These are phyloP conservation scores for Catocala nupta DNA, from an alignment of 2,888 invertebrate genomes.

Conservation along the genomic window DNA sequence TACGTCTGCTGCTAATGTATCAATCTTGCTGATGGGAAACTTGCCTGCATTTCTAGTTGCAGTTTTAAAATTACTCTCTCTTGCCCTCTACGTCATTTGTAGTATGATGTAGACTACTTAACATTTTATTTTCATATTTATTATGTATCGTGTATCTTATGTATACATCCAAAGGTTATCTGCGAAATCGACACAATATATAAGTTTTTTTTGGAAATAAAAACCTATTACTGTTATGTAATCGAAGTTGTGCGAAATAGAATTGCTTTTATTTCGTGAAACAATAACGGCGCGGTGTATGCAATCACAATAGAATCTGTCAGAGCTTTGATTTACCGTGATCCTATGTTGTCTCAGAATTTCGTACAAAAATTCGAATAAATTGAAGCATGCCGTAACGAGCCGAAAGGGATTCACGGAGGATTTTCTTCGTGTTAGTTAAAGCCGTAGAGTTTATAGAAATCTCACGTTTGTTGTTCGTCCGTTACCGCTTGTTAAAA, in stretches of 20 bases:
- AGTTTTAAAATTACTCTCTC: constrained; percentile 13
- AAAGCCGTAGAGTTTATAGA: constrained; percentile 65
- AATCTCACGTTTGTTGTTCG: constrained; percentile 60
- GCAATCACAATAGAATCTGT: constrained; percentile 37
- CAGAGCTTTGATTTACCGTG: constrained; percentile 25
- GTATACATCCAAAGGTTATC: too few relatives aligned
- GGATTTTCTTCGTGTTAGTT: constrained; percentile 59
- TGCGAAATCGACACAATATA: neutral
- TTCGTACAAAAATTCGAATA: constrained; percentile 47
- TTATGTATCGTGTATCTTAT: too few relatives aligned
- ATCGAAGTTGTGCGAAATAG: constrained; percentile 29
- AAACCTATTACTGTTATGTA: constrained; percentile 32
- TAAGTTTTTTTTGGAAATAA: constrained; percentile 20
- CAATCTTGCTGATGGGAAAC: constrained; percentile 69
- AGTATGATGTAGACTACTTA: too few relatives aligned
- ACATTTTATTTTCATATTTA: too few relatives aligned
- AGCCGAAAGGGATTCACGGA: constrained; percentile 62
- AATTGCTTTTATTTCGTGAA: constrained; percentile 37
- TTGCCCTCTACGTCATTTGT: neutral
- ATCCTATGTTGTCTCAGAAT: constrained; percentile 19
- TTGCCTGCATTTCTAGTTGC: constrained; percentile 17
- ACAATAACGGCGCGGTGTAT: constrained; percentile 32
- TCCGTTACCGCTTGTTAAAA: constrained; percentile 46
- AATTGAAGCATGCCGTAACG: constrained; percentile 54
- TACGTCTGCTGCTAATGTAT: constrained; percentile 60